Base-by-base conservation (phyloP, 1,140 invertebrate species). In the Pogonomyrmex barbatus region DNA sequence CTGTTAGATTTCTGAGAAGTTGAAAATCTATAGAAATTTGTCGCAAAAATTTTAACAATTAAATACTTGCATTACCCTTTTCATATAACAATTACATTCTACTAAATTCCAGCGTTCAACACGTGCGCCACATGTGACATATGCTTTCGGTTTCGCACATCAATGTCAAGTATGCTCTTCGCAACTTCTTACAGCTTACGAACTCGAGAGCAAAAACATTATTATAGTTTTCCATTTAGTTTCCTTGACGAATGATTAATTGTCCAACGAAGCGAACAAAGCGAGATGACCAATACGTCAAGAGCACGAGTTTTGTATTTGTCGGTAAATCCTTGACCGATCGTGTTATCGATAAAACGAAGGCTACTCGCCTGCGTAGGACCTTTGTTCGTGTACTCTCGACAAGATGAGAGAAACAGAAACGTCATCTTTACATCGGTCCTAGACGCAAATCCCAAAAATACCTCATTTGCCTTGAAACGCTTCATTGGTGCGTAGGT, bases 371-470 rank as follows among this genome's bases (percentile, higher is more conserved):
- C 63, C 30, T 81, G 0, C 10, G 17, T 4, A 62, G 65, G 42
- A 50, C 24, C 30, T 14, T 60, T 36, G 54, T n/a, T 36, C 4
- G 17, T 17, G 33, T 50, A 78, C 65, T 65, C 45, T 50, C n/a
- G 10, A 14, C 36, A 10, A 45, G 24, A 24, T 39, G 54, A 2
- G 39, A 60, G 54, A 65, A 24, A 10, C 56, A 42, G 71, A 84
- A 88, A 85, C 65, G 86, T 56, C 62, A 47, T 30, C 76, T 84
- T 63, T 62, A 68, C 58, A 36, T 47, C 9, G 5, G 2, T 60
- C 58, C 5, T 33, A 10, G 1, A 75, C 36, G n/a, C 47, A 67
- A 56, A 70, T 81, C 24, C 24, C 24, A n/a, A 42, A n/a, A 58
- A 70, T 42, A 45, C 33, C 65, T 56, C 50, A 14, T 62, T 67